A percentile compares a stretch with the other conserved stretches of the same genome.
Evolutionary conservation across 2,113 vertebrate genomes (phyloP).

Genomic region (Chlamydotis undulata): DNA sequence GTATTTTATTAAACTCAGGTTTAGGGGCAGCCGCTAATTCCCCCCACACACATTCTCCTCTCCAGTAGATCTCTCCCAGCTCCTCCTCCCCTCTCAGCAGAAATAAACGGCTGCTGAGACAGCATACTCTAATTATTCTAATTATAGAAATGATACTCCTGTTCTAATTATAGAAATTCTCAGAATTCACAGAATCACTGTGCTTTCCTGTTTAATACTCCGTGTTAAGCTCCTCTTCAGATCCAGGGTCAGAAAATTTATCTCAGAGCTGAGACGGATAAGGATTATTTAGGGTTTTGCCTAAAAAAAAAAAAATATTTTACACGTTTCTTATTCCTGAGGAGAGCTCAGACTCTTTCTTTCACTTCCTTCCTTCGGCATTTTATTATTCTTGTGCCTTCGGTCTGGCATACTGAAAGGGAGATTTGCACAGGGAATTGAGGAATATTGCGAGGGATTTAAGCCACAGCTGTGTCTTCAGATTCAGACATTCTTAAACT

Average conservation of each 20-base stretch:
- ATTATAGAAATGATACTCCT: too few relatives aligned
- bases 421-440: not conserved
- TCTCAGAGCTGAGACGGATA: not conserved
- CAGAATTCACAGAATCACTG: too few relatives aligned
- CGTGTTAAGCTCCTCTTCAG: fast-evolving
- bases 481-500: not conserved
- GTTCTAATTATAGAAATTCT: not conserved
- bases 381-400: not conserved
- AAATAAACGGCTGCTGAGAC: not conserved
- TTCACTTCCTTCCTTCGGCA: not conserved
- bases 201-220: not conserved
- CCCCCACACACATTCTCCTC: not conserved
- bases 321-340: not conserved
- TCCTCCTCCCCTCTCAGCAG: not conserved
- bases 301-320: not conserved
- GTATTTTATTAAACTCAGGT: not conserved
- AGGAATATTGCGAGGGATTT: not conserved
- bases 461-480: not conserved
- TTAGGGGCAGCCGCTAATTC: not conserved
- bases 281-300: not conserved
- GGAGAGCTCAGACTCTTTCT: not conserved
- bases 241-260: not conserved
- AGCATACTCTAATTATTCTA: not conserved
- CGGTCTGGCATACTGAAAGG: not conserved
- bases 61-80: not conserved